Conservation (phyloP, 64 coral and sea anemone genomes). For the Cladopsammia gracilis region DNA sequence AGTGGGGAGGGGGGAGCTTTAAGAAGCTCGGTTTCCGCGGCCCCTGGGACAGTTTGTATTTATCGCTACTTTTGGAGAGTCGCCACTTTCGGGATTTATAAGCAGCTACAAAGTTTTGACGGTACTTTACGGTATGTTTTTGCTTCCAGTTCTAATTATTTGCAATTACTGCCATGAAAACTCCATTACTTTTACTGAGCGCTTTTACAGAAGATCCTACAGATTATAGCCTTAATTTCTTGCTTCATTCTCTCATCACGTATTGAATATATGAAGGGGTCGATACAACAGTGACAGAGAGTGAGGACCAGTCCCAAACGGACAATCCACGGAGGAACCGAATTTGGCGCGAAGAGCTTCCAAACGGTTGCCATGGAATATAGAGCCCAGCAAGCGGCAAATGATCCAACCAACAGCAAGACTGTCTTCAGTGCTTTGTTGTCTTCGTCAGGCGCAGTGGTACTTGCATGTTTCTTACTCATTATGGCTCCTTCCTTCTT, state of each 20-base stretch:
- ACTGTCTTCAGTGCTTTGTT: constrained; percentile 33
- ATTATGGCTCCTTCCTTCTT: background rate
- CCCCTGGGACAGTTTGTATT: no score
- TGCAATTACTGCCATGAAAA: no score
- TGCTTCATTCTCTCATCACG: constrained; percentile 13
- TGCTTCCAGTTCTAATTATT: no score
- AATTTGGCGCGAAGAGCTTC: constrained; percentile 20
- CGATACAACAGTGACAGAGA: constrained; percentile 24
- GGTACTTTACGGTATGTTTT: no score
- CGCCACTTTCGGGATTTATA: no score
- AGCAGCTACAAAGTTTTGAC: no score
- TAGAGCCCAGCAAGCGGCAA: constrained; percentile 18
- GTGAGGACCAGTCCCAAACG: constrained; percentile 11
- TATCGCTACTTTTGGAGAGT: no score
- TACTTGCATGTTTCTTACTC: background rate
- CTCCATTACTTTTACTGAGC: background rate
- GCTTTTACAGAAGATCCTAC: background rate
- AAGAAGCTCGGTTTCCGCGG: no score
- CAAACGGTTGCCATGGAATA: constrained; percentile 8
- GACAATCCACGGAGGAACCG: constrained; percentile 29
- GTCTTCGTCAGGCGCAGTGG: background rate
- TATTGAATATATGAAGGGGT: constrained; percentile 42
- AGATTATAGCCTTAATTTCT: background rate
- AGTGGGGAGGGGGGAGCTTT: no score
- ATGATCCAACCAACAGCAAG: constrained; percentile 24